Conservation (phyloP, 1,140 invertebrate genomes). For the Drosophila orena region DNA sequence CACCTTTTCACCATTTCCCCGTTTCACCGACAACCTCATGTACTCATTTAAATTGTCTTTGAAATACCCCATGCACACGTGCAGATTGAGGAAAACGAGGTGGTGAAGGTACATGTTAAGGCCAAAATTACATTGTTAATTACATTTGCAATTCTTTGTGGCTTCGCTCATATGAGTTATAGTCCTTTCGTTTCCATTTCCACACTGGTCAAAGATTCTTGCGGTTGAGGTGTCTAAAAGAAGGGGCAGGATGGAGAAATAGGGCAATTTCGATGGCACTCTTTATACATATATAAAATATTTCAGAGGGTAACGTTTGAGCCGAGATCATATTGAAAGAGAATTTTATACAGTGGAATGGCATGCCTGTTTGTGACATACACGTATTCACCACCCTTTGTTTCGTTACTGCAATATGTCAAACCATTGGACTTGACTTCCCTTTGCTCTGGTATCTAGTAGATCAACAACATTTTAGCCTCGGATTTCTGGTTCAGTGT, state of each 20-base stretch:
- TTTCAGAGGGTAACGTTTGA: background rate
- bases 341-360: background rate
- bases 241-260: background rate
- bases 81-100: background rate
- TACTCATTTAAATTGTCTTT: constrained; percentile 48
- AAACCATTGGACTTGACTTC: constrained; percentile 4
- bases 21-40: background rate
- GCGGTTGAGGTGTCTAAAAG: background rate
- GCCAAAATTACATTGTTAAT: constrained; percentile 64
- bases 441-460: constrained; percentile 19
- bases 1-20: background rate
- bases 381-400: background rate
- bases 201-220: background rate
- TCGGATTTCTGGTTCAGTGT: constrained; percentile 46
- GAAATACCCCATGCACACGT: constrained; percentile 12
- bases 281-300: background rate
- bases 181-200: background rate
- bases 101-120: constrained; percentile 21
- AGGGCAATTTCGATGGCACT: background rate
- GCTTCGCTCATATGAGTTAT: constrained; percentile 11
- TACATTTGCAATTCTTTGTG: constrained; percentile 47
- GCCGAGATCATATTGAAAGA: constrained; percentile 4
- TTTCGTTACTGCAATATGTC: constrained; percentile 12
- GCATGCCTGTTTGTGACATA: background rate
- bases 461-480: constrained; percentile 8